Base-by-base conservation (phyloP, 2,113 vertebrate genomes). In the Spizaetus ornatus region DNA sequence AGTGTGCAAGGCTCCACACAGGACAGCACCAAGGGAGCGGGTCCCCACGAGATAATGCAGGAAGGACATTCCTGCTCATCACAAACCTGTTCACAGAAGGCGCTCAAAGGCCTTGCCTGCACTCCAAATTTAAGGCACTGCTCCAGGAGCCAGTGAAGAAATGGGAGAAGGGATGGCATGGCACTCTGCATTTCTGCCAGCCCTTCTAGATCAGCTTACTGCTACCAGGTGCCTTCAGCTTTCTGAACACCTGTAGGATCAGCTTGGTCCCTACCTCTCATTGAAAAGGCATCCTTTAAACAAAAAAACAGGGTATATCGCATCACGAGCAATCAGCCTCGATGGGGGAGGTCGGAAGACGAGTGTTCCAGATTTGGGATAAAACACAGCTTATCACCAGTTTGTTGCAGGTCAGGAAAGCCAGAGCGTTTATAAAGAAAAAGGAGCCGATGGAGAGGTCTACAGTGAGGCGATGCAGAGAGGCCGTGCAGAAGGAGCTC, bases 311-410 rank as follows among this genome's bases (percentile, higher is more conserved):
- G 5, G 43, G 16, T 61, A 45, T 59, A 83, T 48, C 4, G 2
- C 36, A 85, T 11, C 65, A 52, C 1, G 1, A 53, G n/a, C 29
- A 18, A 83, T 36, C 17, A 32, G 72, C 50, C n/a, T 34, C 45
- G 16, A 36, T 20, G 14, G 25, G 29, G 42, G 6, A 85, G 25
- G 42, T 32, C 0, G 0, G 16, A 74, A 78, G 66, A 63, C 2
- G 8, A 0, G 0, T 2, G 10, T 34, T 80, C n/a, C 4, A 2
- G n/a, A 27, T 40, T 25, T 0, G 0, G 58, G 43, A 16, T 40
- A 55, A 71, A 71, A 48, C 1, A 1, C 38, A 71, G 61, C n/a
- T 79, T 16, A 53, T 62, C 29, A 6, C 43, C 34, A 3, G 10
- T 43, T 32, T 62, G 27, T 19, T 40, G 21, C 9, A 5, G 26